Base-by-base conservation (phyloP, 2,888 invertebrate genomes). In the Aricia artaxerxes region DNA sequence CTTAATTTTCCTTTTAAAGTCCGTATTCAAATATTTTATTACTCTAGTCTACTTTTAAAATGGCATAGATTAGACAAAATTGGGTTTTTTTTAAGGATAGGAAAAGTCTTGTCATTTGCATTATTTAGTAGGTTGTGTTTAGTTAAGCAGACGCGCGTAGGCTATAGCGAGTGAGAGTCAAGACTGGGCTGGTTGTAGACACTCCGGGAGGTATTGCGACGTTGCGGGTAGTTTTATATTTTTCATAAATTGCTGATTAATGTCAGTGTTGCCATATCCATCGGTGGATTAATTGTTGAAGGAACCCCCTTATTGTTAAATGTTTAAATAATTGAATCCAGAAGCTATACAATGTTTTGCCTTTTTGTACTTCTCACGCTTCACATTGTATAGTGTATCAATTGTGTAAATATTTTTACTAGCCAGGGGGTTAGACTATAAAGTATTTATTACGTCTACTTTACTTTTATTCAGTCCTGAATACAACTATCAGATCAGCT, bases 131-230 rank as follows among this genome's bases (percentile, higher is more conserved):
- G 49, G 76, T 75, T 75, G 75, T 76, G 57, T 76, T 57, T 31
- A 53, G 49, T 31, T 76, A 76, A 81, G 81, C 83, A 78, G 80
- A 79, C 83, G 85, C 85, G 85, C 84, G 80, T 85, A 85, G 82
- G 82, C 81, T 81, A 83, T 81, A 83, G 83, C 82, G 83, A 85
- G 82, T 84, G 88, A 88, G 88, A 90, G 84, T 85, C 83, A 92
- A 91, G 91, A 91, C 91, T 92, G 91, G 86, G 83, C 81, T 83
- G 80, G 60, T 79, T 80, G 73, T 73, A 53, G 77, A 64, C 49
- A 64, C 44, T 75, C 53, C 40, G 78, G 60, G 76, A 24, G 60
- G 40, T 80, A 64, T 60, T 77, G 73, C 53, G 53, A 35, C 11
- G 16, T 60, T 60, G 61, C 31, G 57, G 73, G 64, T 75, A 69